These are phyloP conservation scores for Trichacis sp. DNA, from an alignment of 2,888 invertebrate species.

Conservation along the genomic window DNA sequence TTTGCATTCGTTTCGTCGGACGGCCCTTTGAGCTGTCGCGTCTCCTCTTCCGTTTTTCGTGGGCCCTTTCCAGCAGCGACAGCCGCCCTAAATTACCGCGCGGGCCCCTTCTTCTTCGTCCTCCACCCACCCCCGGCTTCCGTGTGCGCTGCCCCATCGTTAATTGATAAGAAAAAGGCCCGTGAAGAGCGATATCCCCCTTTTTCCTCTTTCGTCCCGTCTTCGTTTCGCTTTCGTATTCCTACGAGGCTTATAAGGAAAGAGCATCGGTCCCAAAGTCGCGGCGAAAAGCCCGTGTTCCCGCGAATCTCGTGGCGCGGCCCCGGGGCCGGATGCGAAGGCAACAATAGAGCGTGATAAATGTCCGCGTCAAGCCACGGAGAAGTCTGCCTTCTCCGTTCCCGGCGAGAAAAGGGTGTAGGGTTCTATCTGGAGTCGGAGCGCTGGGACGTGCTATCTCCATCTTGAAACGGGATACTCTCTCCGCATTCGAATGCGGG, in stretches of 20 bases:
- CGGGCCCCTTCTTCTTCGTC: constrained; percentile 40
- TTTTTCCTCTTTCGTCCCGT: constrained; percentile 25
- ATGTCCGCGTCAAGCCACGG: constrained; percentile 58
- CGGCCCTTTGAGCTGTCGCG: constrained; percentile 52
- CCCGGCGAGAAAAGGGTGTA: constrained; percentile 42
- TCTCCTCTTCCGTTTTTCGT: constrained; percentile 38
- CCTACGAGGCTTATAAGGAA: constrained; percentile 61
- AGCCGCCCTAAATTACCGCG: constrained; percentile 63
- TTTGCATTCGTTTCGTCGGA: constrained; percentile 66
- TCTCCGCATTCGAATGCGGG: constrained; percentile 34
- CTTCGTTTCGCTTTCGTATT: constrained; percentile 33
- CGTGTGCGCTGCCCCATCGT: constrained; percentile 51
- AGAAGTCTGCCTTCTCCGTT: constrained; percentile 48
- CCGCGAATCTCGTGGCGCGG: constrained; percentile 53
- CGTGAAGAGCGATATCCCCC: constrained; percentile 24
- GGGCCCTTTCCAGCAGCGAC: constrained; percentile 44
- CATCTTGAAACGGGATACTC: constrained; percentile 67
- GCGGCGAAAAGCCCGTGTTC: constrained; percentile 24
- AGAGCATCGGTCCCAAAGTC: too few relatives aligned
- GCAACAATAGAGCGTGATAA: constrained; percentile 64
- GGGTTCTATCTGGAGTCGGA: constrained; percentile 27
- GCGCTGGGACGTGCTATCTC: constrained; percentile 57
- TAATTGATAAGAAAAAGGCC: constrained; percentile 67
- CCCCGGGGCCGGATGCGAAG: constrained; percentile 59
- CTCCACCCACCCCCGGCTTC: constrained; percentile 49